Conservation (phyloP, 2,797 vertebrate genomes). For the Eulemur albifrons region DNA sequence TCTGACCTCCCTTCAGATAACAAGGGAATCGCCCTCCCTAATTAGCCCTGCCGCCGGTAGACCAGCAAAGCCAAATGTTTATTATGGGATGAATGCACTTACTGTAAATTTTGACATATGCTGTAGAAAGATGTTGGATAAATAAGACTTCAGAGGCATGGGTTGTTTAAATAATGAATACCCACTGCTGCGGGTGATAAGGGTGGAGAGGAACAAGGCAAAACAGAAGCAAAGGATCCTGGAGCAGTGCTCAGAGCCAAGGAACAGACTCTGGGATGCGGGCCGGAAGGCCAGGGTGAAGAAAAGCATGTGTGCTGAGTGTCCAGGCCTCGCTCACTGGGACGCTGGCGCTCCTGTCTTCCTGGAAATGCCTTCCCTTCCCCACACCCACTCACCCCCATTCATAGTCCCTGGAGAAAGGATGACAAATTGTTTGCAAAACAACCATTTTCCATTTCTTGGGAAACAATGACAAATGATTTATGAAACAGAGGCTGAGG, state of each 20-base stretch:
- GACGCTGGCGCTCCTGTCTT: background rate
- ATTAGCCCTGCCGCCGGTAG: conserved; percentile 78
- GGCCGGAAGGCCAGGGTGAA: background rate
- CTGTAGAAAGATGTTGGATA: conserved; percentile 77
- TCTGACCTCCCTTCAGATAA: conserved; percentile 80
- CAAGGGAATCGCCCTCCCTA: conserved; percentile 79
- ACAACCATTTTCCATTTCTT: background rate
- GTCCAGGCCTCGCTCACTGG: background rate
- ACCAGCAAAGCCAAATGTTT: conserved; percentile 83
- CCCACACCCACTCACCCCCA: background rate
- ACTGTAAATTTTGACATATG: conserved; percentile 84
- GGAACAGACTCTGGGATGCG: background rate
- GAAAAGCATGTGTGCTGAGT: background rate
- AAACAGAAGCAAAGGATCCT: conserved; percentile 24
- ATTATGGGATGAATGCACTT: conserved; percentile 78
- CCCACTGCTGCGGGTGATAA: conserved; percentile 73
- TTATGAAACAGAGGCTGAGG: background rate
- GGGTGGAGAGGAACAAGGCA: background rate
- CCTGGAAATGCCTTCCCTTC: background rate
- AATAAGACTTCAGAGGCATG: conserved; percentile 80
- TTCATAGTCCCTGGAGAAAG: background rate
- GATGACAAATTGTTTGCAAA: background rate
- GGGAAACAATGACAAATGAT: background rate
- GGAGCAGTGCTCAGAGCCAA: background rate
- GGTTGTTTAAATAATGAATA: conserved; percentile 82